Evolutionary conservation across 2,888 invertebrate species (phyloP).

Genomic region (Zeuzera pyrina): DNA sequence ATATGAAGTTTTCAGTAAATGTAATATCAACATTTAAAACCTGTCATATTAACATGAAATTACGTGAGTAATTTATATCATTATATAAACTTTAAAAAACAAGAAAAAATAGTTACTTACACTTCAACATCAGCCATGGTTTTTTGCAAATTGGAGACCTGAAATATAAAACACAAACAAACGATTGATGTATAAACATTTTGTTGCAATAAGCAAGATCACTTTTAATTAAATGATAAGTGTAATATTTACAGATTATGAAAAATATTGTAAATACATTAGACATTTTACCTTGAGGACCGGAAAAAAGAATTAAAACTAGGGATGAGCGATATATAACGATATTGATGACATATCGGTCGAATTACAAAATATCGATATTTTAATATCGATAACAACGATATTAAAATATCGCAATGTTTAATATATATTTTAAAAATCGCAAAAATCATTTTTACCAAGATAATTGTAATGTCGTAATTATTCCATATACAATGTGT

Average conservation of each 20-base stretch:
- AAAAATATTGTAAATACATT: constrained; percentile 41
- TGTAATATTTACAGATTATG: constrained; percentile 45
- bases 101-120: constrained; percentile 74
- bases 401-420: no score
- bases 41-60: neutral
- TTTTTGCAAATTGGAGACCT: constrained; percentile 47
- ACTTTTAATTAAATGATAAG: constrained; percentile 34
- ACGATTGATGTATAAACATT: constrained; percentile 32
- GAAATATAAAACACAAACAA: constrained; percentile 54
- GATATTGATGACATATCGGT: neutral
- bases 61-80: no score
- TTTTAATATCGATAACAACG: no score
- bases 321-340: constrained; percentile 16
- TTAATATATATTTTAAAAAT: no score
- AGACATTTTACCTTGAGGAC: constrained; percentile 70
- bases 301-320: constrained; percentile 66
- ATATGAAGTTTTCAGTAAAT: constrained; percentile 7
- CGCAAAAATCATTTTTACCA: no score
- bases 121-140: constrained; percentile 88
- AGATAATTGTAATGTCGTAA: no score
- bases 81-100: constrained; percentile 10
- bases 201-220: constrained; percentile 17
- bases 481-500: no score
- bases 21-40: neutral
- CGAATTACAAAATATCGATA: no score